Conservation (phyloP, 2,888 invertebrate genomes). For the Buathra laborator region DNA sequence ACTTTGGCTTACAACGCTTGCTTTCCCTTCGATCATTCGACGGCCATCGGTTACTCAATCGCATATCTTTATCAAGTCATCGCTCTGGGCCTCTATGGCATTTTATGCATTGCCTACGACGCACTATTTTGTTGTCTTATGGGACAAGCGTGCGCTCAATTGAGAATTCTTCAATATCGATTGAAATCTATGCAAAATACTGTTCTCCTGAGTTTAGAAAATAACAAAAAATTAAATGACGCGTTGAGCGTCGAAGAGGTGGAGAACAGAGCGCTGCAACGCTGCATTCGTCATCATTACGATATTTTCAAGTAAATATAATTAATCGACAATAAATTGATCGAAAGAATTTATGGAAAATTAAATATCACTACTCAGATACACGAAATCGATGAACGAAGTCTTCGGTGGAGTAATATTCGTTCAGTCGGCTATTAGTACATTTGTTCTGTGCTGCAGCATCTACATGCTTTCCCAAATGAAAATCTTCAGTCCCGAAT, state of each 20-base stretch:
- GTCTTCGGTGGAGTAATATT: conserved; percentile 49
- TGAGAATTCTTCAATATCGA: conserved; percentile 7
- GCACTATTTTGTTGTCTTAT: background rate
- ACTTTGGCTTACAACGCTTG: conserved; percentile 30
- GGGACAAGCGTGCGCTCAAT: conserved; percentile 7
- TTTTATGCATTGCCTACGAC: background rate
- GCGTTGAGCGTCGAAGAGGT: background rate
- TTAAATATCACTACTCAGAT: conserved; percentile 27
- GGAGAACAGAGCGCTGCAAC: conserved; percentile 2
- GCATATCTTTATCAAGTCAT: conserved; percentile 11
- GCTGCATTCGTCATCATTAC: background rate
- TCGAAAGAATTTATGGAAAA: background rate
- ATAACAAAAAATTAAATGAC: background rate
- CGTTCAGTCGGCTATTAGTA: conserved; percentile 39
- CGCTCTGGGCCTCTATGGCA: background rate
- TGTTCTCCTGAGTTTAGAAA: too few species aligned
- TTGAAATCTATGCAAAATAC: background rate
- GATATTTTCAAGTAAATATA: conserved; percentile 13
- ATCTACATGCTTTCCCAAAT: conserved; percentile 26
- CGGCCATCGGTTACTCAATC: conserved; percentile 2
- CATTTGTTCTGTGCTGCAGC: conserved; percentile 42
- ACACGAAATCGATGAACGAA: conserved; percentile 26
- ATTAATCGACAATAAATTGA: background rate
- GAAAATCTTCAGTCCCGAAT: conserved; percentile 14
- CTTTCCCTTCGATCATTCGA: conserved; percentile 21